Percentiles rank a stretch among this genome's conserved stretches.
phyloP scores from a whole-genome alignment of 2,797 vertebrate genomes.

The Bucorvus abyssinicus region DNA sequence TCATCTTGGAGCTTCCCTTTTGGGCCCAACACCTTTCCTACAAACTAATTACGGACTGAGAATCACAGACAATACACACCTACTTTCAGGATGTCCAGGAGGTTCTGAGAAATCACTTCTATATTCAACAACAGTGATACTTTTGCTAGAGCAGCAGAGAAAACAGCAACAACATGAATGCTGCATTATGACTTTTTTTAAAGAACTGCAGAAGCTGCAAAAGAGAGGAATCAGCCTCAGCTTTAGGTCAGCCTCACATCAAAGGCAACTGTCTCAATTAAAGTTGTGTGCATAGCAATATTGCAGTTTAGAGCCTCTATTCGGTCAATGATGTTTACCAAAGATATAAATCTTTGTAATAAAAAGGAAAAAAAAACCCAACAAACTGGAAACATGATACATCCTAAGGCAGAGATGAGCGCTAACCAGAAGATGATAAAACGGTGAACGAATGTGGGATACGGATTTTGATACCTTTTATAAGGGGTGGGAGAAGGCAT shows the following conservation, averaged over 20 bases:
- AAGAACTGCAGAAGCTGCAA: slow-evolving; percentile 23
- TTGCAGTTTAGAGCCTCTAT: not conserved
- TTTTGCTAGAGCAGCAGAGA: not conserved
- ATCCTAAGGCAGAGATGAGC: not conserved
- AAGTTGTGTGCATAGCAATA: not conserved
- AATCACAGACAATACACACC: not conserved
- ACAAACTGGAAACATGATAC: not conserved
- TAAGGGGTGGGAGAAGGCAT: fast-evolving
- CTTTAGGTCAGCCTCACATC: not conserved
- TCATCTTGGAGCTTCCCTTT: not conserved
- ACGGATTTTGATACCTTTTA: not conserved
- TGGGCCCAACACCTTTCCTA: not conserved
- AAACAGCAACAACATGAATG: not conserved
- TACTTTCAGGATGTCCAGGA: not conserved
- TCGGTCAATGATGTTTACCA: not conserved
- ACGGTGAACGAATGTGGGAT: not conserved
- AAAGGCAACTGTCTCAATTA: not conserved
- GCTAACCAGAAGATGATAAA: not conserved
- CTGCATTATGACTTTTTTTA: slow-evolving; percentile 20
- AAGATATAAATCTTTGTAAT: not conserved
- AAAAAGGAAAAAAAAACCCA: fast-evolving
- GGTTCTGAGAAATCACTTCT: not conserved
- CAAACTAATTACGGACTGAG: not conserved
- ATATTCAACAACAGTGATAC: not conserved
- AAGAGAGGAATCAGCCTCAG: not conserved